Conservation (phyloP, 2,113 vertebrate species). For the Marmota monax region DNA sequence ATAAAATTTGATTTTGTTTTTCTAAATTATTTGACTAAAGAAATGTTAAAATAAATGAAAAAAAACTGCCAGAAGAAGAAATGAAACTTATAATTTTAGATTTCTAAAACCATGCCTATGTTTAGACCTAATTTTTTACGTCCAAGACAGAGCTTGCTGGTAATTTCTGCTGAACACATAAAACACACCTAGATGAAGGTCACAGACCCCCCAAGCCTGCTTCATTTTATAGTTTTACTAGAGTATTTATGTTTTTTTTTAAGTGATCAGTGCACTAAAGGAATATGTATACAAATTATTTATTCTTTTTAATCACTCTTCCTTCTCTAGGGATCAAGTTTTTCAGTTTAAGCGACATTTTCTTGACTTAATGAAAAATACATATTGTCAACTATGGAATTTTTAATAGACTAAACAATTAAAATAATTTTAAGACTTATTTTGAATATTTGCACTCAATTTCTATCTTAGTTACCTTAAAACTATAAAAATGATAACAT, state of each 20-base stretch:
- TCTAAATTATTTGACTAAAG: slow-evolving; percentile 72
- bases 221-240: slow-evolving; percentile 58
- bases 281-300: slow-evolving; percentile 52
- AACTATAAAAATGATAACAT: background rate
- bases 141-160: slow-evolving; percentile 62
- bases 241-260: slow-evolving; percentile 69
- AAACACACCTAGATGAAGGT: slow-evolving; percentile 68
- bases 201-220: slow-evolving; percentile 52
- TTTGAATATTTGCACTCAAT: background rate
- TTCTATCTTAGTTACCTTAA: background rate
- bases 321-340: background rate
- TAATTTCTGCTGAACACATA: slow-evolving; percentile 72
- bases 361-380: background rate
- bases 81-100: background rate
- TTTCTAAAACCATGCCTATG: slow-evolving; percentile 70
- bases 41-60: background rate
- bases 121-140: slow-evolving; percentile 68
- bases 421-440: background rate
- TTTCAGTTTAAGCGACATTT: slow-evolving; percentile 13
- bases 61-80: background rate
- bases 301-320: slow-evolving; percentile 40
- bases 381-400: slow-evolving; percentile 30
- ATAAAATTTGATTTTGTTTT: slow-evolving; percentile 67
- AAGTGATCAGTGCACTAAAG: slow-evolving; percentile 73
- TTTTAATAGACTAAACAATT: no score